These are phyloP conservation scores for Clarias batrachus DNA, from an alignment of 2,113 vertebrate genomes.

Conservation along the genomic window DNA sequence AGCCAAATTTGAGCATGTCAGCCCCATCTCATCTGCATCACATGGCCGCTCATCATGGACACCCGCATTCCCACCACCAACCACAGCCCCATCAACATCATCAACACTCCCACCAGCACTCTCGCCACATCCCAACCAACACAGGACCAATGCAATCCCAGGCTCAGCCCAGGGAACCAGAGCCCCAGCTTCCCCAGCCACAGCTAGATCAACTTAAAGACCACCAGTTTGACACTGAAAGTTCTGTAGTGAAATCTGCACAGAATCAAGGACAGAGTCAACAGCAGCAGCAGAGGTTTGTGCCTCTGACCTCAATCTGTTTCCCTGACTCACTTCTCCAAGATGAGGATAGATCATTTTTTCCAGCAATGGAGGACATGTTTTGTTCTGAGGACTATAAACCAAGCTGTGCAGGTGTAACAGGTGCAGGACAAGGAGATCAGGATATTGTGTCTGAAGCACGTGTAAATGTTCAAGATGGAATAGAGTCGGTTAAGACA, in stretches of 20 bases:
- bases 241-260: slow-evolving; percentile 70
- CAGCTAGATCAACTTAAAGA: slow-evolving; percentile 76
- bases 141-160: slow-evolving; percentile 60
- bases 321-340: slow-evolving; percentile 87
- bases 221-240: slow-evolving; percentile 75
- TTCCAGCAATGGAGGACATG: slow-evolving; percentile 93
- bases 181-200: slow-evolving; percentile 61
- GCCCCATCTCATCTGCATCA: slow-evolving; percentile 67
- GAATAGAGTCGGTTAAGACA: slow-evolving; percentile 65
- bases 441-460: slow-evolving; percentile 65
- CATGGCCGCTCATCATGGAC: slow-evolving; percentile 63
- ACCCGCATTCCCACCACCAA: slow-evolving; percentile 62
- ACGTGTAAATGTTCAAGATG: slow-evolving; percentile 59
- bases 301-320: slow-evolving; percentile 85
- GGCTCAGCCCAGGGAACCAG: slow-evolving; percentile 61
- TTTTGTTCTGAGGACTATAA: slow-evolving; percentile 86
- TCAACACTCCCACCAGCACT: slow-evolving; percentile 63
- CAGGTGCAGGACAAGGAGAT: slow-evolving; percentile 60
- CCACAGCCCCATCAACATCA: slow-evolving; percentile 64
- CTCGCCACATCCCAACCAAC: slow-evolving; percentile 60
- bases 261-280: slow-evolving; percentile 63
- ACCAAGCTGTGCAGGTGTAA: slow-evolving; percentile 68
- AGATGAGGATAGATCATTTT: slow-evolving; percentile 85
- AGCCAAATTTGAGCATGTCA: slow-evolving; percentile 66
- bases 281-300: slow-evolving; percentile 72